Percentiles rank a stretch among this genome's conserved stretches.
phyloP scores from a whole-genome alignment of 2,888 invertebrate genomes.

The Scrobipalpa costella region DNA sequence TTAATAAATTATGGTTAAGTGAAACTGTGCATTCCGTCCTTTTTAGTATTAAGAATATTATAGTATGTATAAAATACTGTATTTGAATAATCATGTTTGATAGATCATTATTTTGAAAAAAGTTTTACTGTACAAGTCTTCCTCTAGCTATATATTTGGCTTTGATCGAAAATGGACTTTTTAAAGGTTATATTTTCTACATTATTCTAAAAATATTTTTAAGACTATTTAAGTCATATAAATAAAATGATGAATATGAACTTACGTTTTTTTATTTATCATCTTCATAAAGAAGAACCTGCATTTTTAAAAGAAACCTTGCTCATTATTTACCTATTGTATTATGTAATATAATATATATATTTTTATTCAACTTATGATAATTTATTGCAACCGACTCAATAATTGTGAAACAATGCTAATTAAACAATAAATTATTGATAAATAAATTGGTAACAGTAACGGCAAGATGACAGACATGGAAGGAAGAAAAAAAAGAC shows the following conservation, averaged over 20 bases:
- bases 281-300: neutral
- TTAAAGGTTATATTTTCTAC: conserved; percentile 31
- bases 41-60: conserved; percentile 30
- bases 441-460: too few species aligned
- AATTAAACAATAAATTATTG: too few species aligned
- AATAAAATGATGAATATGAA: conserved; percentile 5
- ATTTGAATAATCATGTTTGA: conserved; percentile 13
- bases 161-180: conserved; percentile 24
- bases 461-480: too few species aligned
- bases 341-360: too few species aligned
- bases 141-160: conserved; percentile 17
- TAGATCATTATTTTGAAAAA: neutral
- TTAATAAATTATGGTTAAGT: conserved; percentile 53
- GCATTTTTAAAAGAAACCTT: neutral
- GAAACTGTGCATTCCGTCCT: conserved; percentile 50
- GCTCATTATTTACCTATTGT: too few species aligned
- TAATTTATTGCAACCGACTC: too few species aligned
- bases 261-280: neutral
- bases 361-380: too few species aligned
- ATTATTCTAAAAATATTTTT: conserved; percentile 26
- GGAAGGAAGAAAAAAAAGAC: too few species aligned
- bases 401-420: too few species aligned
- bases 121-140: conserved; percentile 19
- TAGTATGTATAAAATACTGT: conserved; percentile 12
- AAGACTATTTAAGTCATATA: conserved; percentile 9